These are phyloP conservation scores for Tretioscincus oriximinensis DNA, from an alignment of 2,113 vertebrate species.

Conservation along the genomic window DNA sequence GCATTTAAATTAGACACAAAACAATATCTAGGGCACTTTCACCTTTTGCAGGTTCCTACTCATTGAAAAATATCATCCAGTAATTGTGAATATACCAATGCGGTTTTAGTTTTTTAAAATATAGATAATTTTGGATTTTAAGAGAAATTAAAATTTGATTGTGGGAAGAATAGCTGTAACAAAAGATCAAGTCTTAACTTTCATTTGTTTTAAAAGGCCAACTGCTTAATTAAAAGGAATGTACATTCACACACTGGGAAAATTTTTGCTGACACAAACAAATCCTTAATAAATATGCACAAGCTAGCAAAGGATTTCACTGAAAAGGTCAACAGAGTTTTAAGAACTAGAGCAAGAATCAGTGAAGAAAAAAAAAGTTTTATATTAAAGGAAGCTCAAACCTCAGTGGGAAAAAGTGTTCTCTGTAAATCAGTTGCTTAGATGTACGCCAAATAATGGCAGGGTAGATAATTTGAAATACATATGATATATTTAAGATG, in stretches of 20 bases:
- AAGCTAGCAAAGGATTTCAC: constrained; percentile 28
- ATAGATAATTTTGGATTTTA: not conserved
- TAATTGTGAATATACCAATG: not conserved
- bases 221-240: not conserved
- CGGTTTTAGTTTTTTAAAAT: not conserved
- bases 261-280: not conserved
- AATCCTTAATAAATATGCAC: constrained; percentile 33
- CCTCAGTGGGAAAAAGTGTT: not conserved
- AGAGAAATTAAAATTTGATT: not conserved
- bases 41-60: constrained; percentile 1
- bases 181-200: constrained; percentile 5
- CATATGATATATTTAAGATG: no score
- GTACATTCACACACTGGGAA: not conserved
- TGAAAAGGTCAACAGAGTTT: constrained; percentile 20
- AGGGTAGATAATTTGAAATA: not conserved
- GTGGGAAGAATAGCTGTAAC: not conserved
- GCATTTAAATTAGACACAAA: no score
- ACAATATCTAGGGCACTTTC: constrained; percentile 17
- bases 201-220: constrained; percentile 9
- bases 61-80: no score
- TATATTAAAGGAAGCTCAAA: not conserved
- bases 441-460: not conserved
- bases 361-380: not conserved
- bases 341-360: constrained; percentile 21
- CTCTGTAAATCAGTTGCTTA: not conserved